Percentiles rank a stretch among this genome's conserved stretches.
Conservation (phyloP, 2,888 invertebrate species). For the Marasmarcha lunaedactyla region DNA sequence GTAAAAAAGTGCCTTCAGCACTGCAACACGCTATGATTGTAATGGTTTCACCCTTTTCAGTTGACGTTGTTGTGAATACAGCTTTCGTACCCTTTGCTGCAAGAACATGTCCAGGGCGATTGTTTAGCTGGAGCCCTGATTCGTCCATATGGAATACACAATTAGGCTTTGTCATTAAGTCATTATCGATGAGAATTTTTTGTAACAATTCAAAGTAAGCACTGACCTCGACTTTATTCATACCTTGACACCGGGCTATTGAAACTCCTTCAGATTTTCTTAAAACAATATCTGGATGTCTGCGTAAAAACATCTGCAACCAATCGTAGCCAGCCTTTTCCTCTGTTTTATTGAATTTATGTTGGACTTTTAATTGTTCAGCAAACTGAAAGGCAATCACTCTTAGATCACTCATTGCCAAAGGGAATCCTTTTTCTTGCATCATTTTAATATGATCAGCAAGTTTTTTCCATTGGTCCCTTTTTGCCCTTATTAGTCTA, state of each 20-base stretch:
- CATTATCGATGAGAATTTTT: constrained; percentile 18
- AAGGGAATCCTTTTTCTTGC: not conserved
- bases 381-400: constrained; percentile 8
- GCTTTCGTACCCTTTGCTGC: constrained; percentile 24
- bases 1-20: constrained; percentile 18
- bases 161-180: constrained; percentile 20
- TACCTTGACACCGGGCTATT: constrained; percentile 17
- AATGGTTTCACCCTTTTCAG: constrained; percentile 24
- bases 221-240: constrained; percentile 20
- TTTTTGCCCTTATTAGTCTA: constrained; percentile 4
- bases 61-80: constrained; percentile 10
- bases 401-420: not conserved
- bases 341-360: constrained; percentile 2
- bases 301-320: constrained; percentile 3
- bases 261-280: constrained; percentile 23
- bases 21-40: constrained; percentile 18
- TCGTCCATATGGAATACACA: constrained; percentile 25
- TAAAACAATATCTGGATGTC: constrained; percentile 16
- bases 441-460: not conserved
- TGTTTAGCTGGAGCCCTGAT: constrained; percentile 25
- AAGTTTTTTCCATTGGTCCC: not conserved
- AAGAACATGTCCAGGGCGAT: constrained; percentile 27
- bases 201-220: constrained; percentile 19
- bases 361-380: constrained; percentile 5
- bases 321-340: constrained; percentile 13